These are phyloP conservation scores for Rattus rattus DNA, from an alignment of 2,113 vertebrate genomes.

Conservation along the genomic window DNA sequence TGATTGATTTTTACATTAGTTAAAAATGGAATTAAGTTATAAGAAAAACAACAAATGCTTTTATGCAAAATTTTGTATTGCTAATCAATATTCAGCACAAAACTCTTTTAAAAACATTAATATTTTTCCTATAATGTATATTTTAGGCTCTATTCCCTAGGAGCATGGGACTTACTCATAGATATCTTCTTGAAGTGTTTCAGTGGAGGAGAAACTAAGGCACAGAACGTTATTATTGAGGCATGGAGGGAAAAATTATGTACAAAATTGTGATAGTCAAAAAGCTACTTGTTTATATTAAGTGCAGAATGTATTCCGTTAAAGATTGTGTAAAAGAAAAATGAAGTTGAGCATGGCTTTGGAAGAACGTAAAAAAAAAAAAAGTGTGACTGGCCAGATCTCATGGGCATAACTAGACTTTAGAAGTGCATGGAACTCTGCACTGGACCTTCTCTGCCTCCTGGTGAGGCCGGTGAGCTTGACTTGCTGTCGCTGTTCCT, in stretches of 20 bases:
- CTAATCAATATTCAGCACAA: constrained; percentile 8
- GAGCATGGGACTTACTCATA: neutral
- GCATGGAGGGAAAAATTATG: neutral
- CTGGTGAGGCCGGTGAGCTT: neutral
- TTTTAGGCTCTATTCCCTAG: constrained; percentile 3
- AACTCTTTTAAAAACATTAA: neutral
- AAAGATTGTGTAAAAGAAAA: constrained; percentile 44
- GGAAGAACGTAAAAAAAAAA: neutral
- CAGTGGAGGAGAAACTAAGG: constrained; percentile 3
- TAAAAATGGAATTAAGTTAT: constrained; percentile 4
- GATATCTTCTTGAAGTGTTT: neutral
- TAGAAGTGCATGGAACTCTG: neutral
- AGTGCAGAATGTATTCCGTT: neutral
- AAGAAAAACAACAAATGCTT: constrained; percentile 2
- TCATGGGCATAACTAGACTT: neutral
- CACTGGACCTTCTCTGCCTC: neutral
- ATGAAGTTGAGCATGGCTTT: neutral
- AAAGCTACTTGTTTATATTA: neutral
- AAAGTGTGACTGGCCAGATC: neutral
- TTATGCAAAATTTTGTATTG: neutral
- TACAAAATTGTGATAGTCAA: constrained; percentile 15
- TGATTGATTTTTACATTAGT: neutral
- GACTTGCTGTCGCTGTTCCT: neutral
- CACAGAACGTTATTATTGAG: neutral
- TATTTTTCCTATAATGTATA: constrained; percentile 6